Conservation (phyloP, 2,888 invertebrate genomes). For the Latrodectus elegans region DNA sequence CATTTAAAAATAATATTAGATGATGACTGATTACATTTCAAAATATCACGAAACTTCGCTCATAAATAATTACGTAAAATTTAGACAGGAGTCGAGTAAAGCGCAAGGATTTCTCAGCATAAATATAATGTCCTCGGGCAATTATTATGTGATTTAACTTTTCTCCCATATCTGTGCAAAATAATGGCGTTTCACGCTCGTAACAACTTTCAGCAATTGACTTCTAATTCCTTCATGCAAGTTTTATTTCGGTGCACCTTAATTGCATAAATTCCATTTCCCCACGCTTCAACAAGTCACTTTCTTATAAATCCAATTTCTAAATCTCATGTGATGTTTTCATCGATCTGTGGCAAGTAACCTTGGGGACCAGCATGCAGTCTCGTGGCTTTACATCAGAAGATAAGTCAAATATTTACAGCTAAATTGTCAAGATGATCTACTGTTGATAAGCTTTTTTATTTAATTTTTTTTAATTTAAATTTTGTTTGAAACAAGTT, state of each 20-base stretch:
- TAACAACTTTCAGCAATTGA: slow-evolving; percentile 50
- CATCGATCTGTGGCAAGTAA: slow-evolving; percentile 10
- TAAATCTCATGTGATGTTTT: slow-evolving; percentile 27
- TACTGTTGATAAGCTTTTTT: no score
- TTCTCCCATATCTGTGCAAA: background rate
- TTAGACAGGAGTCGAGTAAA: slow-evolving; percentile 18
- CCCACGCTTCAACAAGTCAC: slow-evolving; percentile 4
- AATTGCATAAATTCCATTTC: slow-evolving; percentile 58
- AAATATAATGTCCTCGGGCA: slow-evolving; percentile 33
- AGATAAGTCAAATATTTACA: no score
- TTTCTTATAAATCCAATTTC: slow-evolving; percentile 58
- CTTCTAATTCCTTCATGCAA: slow-evolving; percentile 36
- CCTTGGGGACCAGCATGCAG: slow-evolving; percentile 1
- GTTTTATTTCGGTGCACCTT: slow-evolving; percentile 29
- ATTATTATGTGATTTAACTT: slow-evolving; percentile 30
- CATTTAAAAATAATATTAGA: background rate
- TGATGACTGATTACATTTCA: background rate
- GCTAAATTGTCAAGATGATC: no score
- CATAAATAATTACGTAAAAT: background rate
- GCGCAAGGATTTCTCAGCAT: slow-evolving; percentile 32
- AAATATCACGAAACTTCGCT: slow-evolving; percentile 2
- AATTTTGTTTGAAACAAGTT: no score
- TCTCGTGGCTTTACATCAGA: background rate
- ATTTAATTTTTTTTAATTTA: no score
- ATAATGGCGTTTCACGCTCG: slow-evolving; percentile 31